phyloP scores from a whole-genome alignment of 2,888 invertebrate genomes.

The Megalurothrips usitatus region DNA sequence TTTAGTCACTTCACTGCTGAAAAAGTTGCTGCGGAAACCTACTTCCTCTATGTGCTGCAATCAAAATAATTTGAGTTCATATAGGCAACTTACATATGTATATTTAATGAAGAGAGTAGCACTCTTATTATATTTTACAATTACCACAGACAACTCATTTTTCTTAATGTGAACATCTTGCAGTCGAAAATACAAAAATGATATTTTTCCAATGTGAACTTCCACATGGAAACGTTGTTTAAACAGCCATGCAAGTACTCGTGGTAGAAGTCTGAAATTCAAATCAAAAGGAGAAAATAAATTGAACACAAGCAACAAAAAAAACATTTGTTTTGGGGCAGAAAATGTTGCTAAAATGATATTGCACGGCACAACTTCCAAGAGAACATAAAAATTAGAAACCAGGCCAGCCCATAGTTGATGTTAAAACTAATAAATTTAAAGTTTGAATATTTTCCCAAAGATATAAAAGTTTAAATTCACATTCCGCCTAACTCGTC shows the following conservation, averaged over 20 bases:
- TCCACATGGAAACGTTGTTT: slow-evolving; percentile 74
- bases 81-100: slow-evolving; percentile 28
- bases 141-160: slow-evolving; percentile 71
- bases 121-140: slow-evolving; percentile 41
- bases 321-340: slow-evolving; percentile 29
- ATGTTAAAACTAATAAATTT: neutral
- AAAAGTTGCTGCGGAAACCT: slow-evolving; percentile 78
- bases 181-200: slow-evolving; percentile 71
- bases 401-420: neutral
- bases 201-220: slow-evolving; percentile 74
- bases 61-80: slow-evolving; percentile 4
- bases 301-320: slow-evolving; percentile 31
- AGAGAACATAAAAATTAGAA: neutral
- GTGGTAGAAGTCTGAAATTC: slow-evolving; percentile 66
- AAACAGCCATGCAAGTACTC: slow-evolving; percentile 71
- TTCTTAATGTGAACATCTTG: slow-evolving; percentile 76
- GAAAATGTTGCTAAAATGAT: slow-evolving; percentile 3
- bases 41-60: slow-evolving; percentile 78
- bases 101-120: slow-evolving; percentile 28
- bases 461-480: neutral
- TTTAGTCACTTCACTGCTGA: slow-evolving; percentile 84
- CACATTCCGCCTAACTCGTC: neutral
- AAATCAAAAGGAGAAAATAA: slow-evolving; percentile 32
- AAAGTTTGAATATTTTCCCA: neutral
- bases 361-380: neutral